Conservation (phyloP, 37 sponge, comb jelly and placozoan genomes). For the Chondrosia reniformis region DNA sequence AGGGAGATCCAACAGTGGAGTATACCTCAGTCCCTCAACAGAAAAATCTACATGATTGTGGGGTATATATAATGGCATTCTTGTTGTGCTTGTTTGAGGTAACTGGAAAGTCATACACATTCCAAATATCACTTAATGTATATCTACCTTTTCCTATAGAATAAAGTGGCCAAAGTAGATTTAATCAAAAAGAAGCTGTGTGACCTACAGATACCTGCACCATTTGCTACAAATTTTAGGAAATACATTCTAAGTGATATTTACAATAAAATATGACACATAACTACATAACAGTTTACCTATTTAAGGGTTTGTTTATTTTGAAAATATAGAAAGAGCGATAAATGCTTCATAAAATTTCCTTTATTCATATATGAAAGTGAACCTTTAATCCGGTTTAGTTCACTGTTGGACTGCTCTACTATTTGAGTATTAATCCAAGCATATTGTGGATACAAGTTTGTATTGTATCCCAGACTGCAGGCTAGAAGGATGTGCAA, state of each 20-base stretch:
- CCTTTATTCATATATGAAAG: conserved; percentile 37
- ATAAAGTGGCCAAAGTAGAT: conserved; percentile 24
- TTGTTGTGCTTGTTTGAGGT: too few species aligned
- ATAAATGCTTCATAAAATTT: conserved; percentile 2
- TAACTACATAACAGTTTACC: too few species aligned
- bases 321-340: conserved; percentile 4
- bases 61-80: too few species aligned
- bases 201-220: background rate
- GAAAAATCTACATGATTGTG: too few species aligned
- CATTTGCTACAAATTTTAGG: too few species aligned
- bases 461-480: conserved; percentile 26
- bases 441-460: conserved; percentile 17
- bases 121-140: background rate
- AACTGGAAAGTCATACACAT: too few species aligned
- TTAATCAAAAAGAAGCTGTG: conserved; percentile 15
- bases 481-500: conserved; percentile 8
- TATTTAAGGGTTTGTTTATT: conserved; percentile 15
- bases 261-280: too few species aligned
- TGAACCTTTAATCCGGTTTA: conserved; percentile 5
- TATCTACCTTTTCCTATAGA: conserved; percentile 9
- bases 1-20: too few species aligned
- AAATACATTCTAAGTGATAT: too few species aligned
- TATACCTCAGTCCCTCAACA: too few species aligned
- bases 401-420: conserved; percentile 32
- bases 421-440: conserved; percentile 34